Evolutionary conservation across 1,140 invertebrate species (phyloP).

Genomic region (Drosophila nannoptera): DNA sequence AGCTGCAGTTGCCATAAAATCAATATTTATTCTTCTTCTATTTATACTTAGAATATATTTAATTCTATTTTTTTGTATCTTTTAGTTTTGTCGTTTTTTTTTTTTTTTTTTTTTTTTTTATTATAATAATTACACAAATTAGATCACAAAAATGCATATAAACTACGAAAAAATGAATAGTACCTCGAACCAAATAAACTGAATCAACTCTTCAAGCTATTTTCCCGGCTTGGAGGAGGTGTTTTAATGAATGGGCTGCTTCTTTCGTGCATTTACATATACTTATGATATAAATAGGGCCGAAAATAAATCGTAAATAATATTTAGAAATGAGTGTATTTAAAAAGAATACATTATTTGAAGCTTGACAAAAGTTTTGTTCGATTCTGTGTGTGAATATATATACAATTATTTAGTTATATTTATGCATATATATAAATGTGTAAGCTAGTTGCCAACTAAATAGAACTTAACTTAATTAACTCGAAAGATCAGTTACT

Average conservation of each 20-base stretch:
- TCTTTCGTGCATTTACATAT: slow-evolving; percentile 15
- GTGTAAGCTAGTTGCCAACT: slow-evolving; percentile 28
- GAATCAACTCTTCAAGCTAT: slow-evolving; percentile 35
- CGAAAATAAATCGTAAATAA: slow-evolving; percentile 52
- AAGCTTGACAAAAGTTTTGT: slow-evolving; percentile 14
- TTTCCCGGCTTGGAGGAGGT: slow-evolving; percentile 22
- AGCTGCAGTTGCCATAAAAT: slow-evolving; percentile 64
- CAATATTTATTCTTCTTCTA: slow-evolving; percentile 51
- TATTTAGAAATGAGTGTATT: slow-evolving; percentile 24
- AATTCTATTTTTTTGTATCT: slow-evolving; percentile 39
- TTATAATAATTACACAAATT: slow-evolving; percentile 77
- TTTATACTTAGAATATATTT: slow-evolving; percentile 58
- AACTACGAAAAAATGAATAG: slow-evolving; percentile 68
- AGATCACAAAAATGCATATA: slow-evolving; percentile 77
- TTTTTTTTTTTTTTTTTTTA: slow-evolving; percentile 37
- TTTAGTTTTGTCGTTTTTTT: slow-evolving; percentile 26
- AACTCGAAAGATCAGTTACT: slow-evolving; percentile 37
- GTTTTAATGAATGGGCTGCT: slow-evolving; percentile 36
- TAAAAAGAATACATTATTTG: slow-evolving; percentile 29
- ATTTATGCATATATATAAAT: background rate
- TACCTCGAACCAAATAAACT: slow-evolving; percentile 61
- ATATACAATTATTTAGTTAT: slow-evolving; percentile 4
- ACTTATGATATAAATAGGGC: slow-evolving; percentile 30
- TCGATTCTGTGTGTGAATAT: slow-evolving; percentile 4
- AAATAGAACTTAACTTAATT: slow-evolving; percentile 31